Base-by-base conservation (phyloP, 2,797 vertebrate genomes). In the Leptoclinus maculatus region DNA sequence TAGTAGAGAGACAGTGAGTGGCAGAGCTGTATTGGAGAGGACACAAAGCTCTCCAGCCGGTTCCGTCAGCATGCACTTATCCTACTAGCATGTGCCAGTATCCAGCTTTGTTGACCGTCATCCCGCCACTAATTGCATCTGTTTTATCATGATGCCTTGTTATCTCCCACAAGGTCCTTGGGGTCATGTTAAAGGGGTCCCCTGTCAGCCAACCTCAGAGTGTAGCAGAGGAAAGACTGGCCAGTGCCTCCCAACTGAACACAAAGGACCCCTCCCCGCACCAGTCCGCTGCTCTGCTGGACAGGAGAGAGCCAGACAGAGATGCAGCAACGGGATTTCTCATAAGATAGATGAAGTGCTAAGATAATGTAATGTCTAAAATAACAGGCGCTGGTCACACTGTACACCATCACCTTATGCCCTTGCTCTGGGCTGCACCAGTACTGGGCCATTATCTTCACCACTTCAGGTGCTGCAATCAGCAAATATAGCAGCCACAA, bases 131-230 rank as follows among this genome's bases (percentile, higher is more conserved):
- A 91, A 93, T 90, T 94, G 92, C 47, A 65, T 84, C 85, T 86
- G 79, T 88, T 90, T 92, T 92, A 93, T 93, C 91, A 84, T 77
- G 75, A 89, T 89, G 79, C 81, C 82, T 90, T 82, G 84, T 90
- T 91, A 94, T 94, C 90, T 91, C 73, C 71, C 43, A 39, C 75
- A 86, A 77, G 83, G 89, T 87, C 89, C 23, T 82, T 56, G 36
- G 67, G 79, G 85, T 90, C 84, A 82, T 85, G 86, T 91, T 86
- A 92, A 47, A 83, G 65, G 81, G 59, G 75, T 80, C 59, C 65
- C 67, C 83, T 83, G 84, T 90, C 88, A 89, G 87, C 62, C 76
- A 80, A 39, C 51, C 66, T 76, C 53, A 76, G 51, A 87, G 72
- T 76, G 88, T 77, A 69, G 70, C 49, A 36, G 76, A 80, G 71